Percentiles rank a stretch among this genome's conserved stretches.
These are phyloP conservation scores for Anguilla marmorata DNA, from an alignment of 2,797 vertebrate genomes.

Conservation along the genomic window DNA sequence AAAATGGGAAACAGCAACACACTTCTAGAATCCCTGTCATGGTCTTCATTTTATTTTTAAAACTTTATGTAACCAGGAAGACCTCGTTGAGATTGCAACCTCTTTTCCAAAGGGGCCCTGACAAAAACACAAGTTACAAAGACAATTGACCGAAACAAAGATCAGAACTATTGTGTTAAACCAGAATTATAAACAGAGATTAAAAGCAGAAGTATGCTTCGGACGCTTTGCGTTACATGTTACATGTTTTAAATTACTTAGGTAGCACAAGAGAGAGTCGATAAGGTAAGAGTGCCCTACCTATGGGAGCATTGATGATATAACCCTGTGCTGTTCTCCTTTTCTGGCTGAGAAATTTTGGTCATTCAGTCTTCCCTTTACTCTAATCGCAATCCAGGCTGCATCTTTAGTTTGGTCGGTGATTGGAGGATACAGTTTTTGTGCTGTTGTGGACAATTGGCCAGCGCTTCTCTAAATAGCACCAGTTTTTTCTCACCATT, in stretches of 20 bases:
- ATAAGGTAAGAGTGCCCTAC: neutral
- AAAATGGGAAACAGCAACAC: neutral
- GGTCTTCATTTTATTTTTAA: neutral
- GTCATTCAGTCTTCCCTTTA: neutral
- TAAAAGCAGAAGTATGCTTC: neutral
- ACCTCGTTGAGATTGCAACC: too few relatives aligned
- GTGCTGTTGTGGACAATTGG: neutral
- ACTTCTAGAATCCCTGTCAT: neutral
- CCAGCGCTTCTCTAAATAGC: neutral
- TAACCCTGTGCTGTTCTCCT: neutral
- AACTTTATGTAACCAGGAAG: neutral
- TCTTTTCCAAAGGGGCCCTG: neutral
- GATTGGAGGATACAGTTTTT: neutral
- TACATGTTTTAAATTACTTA: neutral
- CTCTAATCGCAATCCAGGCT: neutral
- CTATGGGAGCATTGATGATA: neutral
- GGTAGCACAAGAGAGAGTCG: neutral
- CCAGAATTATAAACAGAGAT: neutral
- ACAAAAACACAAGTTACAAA: neutral
- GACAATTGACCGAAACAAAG: neutral
- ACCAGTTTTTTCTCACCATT: neutral
- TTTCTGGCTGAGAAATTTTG: neutral
- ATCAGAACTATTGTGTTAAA: neutral
- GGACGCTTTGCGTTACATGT: neutral
- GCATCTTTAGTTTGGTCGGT: neutral